Evolutionary conservation across 2,113 vertebrate genomes (phyloP), one percentile per base, ranked within the genome.

Genomic region (Sorex araneus): DNA sequence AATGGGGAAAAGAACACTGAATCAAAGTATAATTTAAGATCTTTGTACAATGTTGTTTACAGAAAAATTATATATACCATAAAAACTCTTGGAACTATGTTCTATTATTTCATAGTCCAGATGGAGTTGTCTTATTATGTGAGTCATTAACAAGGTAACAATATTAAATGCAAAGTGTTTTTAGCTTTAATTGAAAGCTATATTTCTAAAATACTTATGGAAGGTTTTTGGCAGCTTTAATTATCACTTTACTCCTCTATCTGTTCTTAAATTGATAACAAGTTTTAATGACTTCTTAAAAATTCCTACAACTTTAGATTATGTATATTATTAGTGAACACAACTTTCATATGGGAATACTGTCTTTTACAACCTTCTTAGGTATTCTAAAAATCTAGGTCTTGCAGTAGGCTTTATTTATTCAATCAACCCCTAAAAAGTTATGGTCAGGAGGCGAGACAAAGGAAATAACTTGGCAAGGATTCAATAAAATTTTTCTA

Each of bases 81-180:
- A 81, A 85, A 88, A 86, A 71, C 0, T 75, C n/a, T 84, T 81
- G 81, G 50, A 90, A 87, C 93, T 85, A 50, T 64, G 30, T 79
- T 84, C 64, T 80, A 13, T 79, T 87, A 87, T 84, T 93, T 96
- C 69, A 92, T 54, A 32, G 71, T 84, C 34, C 78, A 91, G n/a
- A 54, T 91, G 84, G 89, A 86, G 10, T 82, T 86, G 36, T 6
- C 95, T 73, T 30, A 82, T 84, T 93, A 79, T 76, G n/a, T 93
- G 79, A 94, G 87, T 92, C 92, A 94, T 89, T 94, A 91, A 82
- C 18, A 91, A 90, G 71, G 64, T 74, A 89, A 70, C 83, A 70
- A 74, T 57, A 84, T 82, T 84, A 80, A 89, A 77, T n/a, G 66
- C 47, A 84, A 96, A 89, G 19, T 71, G 21, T 71, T 34, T 54